A percentile compares a stretch with the other conserved stretches of the same genome.
Conservation (phyloP, 2,113 vertebrate species). For the Taxidea taxus region DNA sequence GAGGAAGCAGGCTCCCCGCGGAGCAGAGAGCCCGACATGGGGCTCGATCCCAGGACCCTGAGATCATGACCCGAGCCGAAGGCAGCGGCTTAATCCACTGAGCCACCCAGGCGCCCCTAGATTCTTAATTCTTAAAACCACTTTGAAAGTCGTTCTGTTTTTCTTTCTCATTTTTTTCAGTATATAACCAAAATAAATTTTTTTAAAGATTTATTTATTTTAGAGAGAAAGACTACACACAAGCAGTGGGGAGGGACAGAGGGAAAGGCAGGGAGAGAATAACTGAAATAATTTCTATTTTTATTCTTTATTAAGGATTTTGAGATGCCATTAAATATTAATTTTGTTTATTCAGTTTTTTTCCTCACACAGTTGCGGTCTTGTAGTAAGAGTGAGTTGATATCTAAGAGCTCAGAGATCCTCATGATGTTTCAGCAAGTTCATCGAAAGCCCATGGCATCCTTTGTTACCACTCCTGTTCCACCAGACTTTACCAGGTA, state of each 20-base stretch:
- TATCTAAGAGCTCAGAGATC: slow-evolving; percentile 97
- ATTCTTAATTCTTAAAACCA: slow-evolving; percentile 6
- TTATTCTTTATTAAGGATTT: slow-evolving; percentile 16
- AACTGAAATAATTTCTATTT: slow-evolving; percentile 11
- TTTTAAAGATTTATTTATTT: background rate
- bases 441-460: slow-evolving; percentile 98
- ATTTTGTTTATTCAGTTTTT: slow-evolving; percentile 52
- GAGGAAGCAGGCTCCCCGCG: too few relatives aligned
- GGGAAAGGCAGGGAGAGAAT: background rate
- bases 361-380: slow-evolving; percentile 88
- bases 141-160: slow-evolving; percentile 18
- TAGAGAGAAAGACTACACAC: background rate
- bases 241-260: background rate
- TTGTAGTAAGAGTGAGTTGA: slow-evolving; percentile 98
- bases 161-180: background rate
- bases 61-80: too few relatives aligned
- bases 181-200: background rate
- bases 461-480: slow-evolving; percentile 97
- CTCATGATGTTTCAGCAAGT: slow-evolving; percentile 99
- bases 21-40: too few relatives aligned
- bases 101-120: background rate
- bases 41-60: too few relatives aligned
- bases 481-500: slow-evolving; percentile 99
- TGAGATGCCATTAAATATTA: background rate
- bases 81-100: too few relatives aligned